These are phyloP conservation scores for Parnassius mnemosyne DNA, from an alignment of 2,888 invertebrate species.

Conservation along the genomic window DNA sequence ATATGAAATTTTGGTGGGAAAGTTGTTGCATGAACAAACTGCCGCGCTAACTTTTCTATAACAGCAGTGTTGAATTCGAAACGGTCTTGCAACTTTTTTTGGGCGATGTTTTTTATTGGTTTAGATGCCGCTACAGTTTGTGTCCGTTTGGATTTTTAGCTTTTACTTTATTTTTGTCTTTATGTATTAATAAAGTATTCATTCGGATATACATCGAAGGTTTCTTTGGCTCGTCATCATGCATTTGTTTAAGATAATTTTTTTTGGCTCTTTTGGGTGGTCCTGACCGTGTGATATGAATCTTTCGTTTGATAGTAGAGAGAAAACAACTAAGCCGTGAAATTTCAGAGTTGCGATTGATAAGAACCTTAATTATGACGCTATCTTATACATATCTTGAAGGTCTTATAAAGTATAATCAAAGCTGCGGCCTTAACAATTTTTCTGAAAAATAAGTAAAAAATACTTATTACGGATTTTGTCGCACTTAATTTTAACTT, in stretches of 20 bases:
- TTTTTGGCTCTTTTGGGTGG: constrained; percentile 4
- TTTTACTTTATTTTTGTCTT: constrained; percentile 27
- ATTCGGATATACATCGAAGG: constrained; percentile 6
- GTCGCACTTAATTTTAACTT: no score
- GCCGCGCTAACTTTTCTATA: not conserved
- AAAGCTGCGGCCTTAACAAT: no score
- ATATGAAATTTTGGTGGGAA: not conserved
- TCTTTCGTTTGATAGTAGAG: not conserved
- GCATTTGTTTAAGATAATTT: not conserved
- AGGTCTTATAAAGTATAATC: no score
- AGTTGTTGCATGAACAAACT: constrained; percentile 17
- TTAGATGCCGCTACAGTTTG: constrained; percentile 37
- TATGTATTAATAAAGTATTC: constrained; percentile 19
- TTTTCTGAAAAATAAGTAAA: no score
- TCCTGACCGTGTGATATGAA: constrained; percentile 1
- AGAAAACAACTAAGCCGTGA: no score
- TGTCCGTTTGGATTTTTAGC: constrained; percentile 24
- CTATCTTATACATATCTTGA: no score
- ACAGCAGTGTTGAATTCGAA: constrained; percentile 6
- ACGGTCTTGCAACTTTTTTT: constrained; percentile 23
- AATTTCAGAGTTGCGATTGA: no score
- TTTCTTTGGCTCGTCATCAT: constrained; percentile 18
- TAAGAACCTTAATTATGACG: no score
- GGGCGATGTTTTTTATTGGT: constrained; percentile 30
- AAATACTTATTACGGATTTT: no score